Evolutionary conservation across 2,888 invertebrate genomes (phyloP).

Genomic region (Harmothoe impar): DNA sequence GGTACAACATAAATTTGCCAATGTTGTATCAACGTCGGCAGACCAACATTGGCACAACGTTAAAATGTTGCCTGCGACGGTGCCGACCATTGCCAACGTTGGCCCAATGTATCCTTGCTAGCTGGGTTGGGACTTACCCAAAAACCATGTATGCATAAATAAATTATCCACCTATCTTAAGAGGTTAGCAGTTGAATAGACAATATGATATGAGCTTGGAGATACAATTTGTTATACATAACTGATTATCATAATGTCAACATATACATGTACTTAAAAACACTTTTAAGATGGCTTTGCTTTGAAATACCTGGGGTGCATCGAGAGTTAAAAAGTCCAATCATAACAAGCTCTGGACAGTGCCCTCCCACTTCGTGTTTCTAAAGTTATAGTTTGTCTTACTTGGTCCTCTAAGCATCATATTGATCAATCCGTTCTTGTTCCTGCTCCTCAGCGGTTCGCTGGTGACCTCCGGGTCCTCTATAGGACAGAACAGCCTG

Average conservation of each 20-base stretch:
- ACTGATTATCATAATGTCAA: background rate
- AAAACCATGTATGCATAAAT: no score
- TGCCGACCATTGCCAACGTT: no score
- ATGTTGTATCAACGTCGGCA: no score
- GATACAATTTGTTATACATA: background rate
- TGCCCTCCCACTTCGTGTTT: background rate
- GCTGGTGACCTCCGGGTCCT: slow-evolving; percentile 24
- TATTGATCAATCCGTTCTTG: background rate
- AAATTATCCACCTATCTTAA: no score
- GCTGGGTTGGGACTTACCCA: no score
- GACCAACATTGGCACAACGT: no score
- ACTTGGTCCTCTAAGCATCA: background rate
- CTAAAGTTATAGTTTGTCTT: background rate
- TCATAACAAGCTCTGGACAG: background rate
- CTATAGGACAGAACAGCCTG: slow-evolving; percentile 17
- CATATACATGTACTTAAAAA: background rate
- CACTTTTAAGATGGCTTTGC: background rate
- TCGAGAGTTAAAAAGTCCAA: background rate
- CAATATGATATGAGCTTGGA: no score
- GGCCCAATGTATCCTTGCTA: no score
- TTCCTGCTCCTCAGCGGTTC: slow-evolving; percentile 31
- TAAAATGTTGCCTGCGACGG: no score
- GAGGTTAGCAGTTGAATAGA: no score
- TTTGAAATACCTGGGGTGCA: background rate
- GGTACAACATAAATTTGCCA: no score